Percentiles rank a stretch among this genome's conserved stretches.
These are phyloP conservation scores for Drosophila serrata DNA, from an alignment of 1,140 invertebrate genomes.

Conservation along the genomic window DNA sequence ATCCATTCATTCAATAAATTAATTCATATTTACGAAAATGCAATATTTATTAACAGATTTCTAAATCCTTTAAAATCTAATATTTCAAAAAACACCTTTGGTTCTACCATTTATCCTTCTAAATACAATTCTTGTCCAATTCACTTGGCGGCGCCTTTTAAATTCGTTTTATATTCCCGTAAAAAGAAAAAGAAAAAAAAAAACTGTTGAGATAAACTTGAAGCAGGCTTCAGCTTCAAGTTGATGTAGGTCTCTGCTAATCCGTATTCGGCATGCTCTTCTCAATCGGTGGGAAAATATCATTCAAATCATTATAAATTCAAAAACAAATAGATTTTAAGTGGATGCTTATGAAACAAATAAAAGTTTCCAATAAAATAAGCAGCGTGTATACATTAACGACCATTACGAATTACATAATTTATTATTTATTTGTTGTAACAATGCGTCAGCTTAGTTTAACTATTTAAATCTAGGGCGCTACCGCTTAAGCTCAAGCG, in stretches of 20 bases:
- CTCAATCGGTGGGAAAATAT: not conserved
- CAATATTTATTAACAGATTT: no score
- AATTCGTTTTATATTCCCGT: not conserved
- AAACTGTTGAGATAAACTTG: not conserved
- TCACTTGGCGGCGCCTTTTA: not conserved
- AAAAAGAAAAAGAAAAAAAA: not conserved
- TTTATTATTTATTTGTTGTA: conserved; percentile 14
- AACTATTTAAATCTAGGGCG: not conserved
- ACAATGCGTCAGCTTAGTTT: conserved; percentile 2
- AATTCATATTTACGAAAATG: no score
- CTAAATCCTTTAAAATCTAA: no score
- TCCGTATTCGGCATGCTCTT: conserved; percentile 10
- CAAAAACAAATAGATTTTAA: not conserved
- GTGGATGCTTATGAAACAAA: not conserved
- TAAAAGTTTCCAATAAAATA: not conserved
- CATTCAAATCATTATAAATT: not conserved
- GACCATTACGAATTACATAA: not conserved
- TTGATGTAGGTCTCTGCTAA: conserved; percentile 8
- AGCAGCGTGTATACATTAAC: not conserved
- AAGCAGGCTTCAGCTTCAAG: not conserved
- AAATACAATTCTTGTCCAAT: no score
- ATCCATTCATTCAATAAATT: no score
- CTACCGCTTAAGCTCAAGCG: not conserved
- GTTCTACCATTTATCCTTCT: no score
- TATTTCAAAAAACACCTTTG: no score